Conservation (phyloP, 2,797 vertebrate species). For the Furcifer pardalis region DNA sequence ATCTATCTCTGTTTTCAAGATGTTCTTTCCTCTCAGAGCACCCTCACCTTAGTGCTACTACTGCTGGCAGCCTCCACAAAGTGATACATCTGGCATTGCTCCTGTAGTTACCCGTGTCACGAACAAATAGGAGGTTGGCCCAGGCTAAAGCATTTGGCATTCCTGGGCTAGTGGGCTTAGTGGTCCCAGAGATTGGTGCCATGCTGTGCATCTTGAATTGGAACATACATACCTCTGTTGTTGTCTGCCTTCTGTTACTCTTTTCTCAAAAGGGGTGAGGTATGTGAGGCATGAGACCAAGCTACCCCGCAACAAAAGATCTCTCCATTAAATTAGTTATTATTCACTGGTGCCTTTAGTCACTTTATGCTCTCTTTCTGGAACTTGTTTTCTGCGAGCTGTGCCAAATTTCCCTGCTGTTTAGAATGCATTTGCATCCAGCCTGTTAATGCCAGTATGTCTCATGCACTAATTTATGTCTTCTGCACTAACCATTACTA, state of each 20-base stretch:
- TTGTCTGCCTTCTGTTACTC: constrained; percentile 22
- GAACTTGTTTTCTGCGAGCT: not conserved
- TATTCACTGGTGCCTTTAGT: not conserved
- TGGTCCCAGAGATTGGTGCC: not conserved
- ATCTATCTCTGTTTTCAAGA: not conserved
- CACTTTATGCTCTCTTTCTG: not conserved
- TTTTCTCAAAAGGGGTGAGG: constrained; percentile 14
- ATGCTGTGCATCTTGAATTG: constrained; percentile 2
- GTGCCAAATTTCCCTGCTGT: not conserved
- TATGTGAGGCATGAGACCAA: not conserved
- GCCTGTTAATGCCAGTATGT: rapidly evolving
- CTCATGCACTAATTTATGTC: constrained; percentile 12
- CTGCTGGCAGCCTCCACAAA: not conserved
- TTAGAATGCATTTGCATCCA: not conserved
- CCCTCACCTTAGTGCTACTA: not conserved
- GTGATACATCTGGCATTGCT: not conserved
- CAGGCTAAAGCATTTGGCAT: not conserved
- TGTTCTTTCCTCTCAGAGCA: not conserved
- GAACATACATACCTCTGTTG: not conserved
- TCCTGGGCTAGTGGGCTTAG: not conserved
- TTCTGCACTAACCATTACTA: constrained; percentile 72
- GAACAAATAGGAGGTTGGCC: not conserved
- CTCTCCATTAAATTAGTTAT: not conserved
- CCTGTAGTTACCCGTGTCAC: not conserved
- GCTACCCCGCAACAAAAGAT: not conserved